Evolutionary conservation across 1,140 invertebrate genomes (phyloP), one percentile per base, ranked within the genome.

Genomic region (Nilaparvata lugens): DNA sequence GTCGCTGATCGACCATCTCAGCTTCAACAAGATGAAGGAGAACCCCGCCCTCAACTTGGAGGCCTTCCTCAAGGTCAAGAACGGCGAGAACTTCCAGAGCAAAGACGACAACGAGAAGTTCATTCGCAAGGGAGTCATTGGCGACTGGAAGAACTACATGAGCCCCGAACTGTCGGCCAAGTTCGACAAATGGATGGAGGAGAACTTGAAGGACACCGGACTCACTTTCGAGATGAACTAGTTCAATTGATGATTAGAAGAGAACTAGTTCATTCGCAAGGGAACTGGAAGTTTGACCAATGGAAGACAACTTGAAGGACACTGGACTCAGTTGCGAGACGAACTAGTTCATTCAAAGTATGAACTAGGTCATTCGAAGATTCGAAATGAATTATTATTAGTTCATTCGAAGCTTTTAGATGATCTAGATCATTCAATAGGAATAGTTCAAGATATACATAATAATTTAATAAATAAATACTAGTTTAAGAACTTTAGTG

Each of bases 101-200:
- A 71, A 66, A 11, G 63, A 81, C 64, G 77, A 79, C 0, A 72
- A 82, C 24, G 67, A 75, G 0, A 82, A 82, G 67, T 89, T 91
- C 66, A 88, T 91, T 43, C 76, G 88, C 14, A 89, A 89, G 67
- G 89, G 89, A 5, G 53, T 57, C 18, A 82, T 91, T 21, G 91
- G 90, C 0, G 89, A 93, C 69, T 92, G 88, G 86, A 84, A 81
- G 62, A 91, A 91, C 73, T 80, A 89, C 62, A 90, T 93, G 83
- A 80, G 81, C 2, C 75, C 81, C 2, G 84, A 88, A 65, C 68
- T 89, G 61, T 79, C 82, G 2, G 67, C 74, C 21, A 79, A 76
- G 66, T 90, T 93, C 65, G 87, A 94, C 68, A 68, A 81, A 25
- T 91, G 87, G 85, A 84, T 79, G 1, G 79, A 83, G 25, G 71